Conservation (phyloP, 1,140 invertebrate genomes). For the Sitobion miscanthi region DNA sequence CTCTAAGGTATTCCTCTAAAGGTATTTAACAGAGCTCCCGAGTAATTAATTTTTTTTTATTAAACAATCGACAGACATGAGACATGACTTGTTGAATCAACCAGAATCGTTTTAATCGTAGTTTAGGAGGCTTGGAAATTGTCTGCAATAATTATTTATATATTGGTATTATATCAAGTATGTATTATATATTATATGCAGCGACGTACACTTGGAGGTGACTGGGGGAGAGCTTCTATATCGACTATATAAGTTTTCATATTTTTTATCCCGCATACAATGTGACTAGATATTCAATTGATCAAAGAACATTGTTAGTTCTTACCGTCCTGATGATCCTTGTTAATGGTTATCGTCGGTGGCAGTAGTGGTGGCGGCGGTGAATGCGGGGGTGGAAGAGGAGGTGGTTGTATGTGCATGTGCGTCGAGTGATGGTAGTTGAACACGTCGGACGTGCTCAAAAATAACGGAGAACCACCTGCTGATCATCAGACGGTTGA, state of each 20-base stretch:
- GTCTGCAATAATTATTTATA: too few relatives aligned
- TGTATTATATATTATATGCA: too few relatives aligned
- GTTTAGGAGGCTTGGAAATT: too few relatives aligned
- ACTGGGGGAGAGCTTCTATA: too few relatives aligned
- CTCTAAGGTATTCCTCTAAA: too few relatives aligned
- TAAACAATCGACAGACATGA: too few relatives aligned
- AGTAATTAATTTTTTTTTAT: too few relatives aligned
- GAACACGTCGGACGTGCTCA: constrained; percentile 42
- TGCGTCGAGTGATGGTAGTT: constrained; percentile 40
- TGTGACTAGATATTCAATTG: neutral
- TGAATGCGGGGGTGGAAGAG: neutral
- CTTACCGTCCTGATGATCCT: constrained; percentile 9
- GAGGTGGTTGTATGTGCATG: constrained; percentile 24
- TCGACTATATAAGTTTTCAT: neutral
- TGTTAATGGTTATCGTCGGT: neutral
- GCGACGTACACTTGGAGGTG: too few relatives aligned
- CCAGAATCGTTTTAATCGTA: too few relatives aligned
- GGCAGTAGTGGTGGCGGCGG: neutral
- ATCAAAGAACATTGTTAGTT: neutral
- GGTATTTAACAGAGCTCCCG: too few relatives aligned
- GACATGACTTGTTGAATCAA: too few relatives aligned
- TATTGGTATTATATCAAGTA: too few relatives aligned
- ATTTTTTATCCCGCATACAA: neutral
- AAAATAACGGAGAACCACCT: constrained; percentile 35
- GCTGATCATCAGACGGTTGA: neutral